Evolutionary conservation across 2,888 invertebrate genomes (phyloP).

Genomic region (Diaprepes abbreviatus): DNA sequence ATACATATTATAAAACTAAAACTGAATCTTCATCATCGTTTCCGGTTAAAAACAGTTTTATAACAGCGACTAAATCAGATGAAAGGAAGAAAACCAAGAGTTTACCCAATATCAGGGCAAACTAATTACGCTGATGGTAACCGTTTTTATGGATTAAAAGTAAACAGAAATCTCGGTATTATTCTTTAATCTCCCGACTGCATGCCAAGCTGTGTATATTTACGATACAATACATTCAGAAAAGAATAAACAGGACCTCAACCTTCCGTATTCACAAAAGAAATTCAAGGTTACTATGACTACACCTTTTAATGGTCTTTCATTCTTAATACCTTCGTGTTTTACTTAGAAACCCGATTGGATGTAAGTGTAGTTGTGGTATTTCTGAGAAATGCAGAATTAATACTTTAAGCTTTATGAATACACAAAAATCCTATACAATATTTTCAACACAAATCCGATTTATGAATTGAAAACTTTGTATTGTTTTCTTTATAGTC

Average conservation of each 20-base stretch:
- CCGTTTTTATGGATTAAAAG: slow-evolving; percentile 1
- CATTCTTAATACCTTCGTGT: slow-evolving; percentile 35
- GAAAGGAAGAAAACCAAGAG: no score
- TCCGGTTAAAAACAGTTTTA: no score
- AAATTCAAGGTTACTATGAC: slow-evolving; percentile 40
- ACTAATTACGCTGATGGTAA: slow-evolving; percentile 1
- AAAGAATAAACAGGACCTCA: slow-evolving; percentile 18
- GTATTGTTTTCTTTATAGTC: no score
- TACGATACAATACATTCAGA: slow-evolving; percentile 25
- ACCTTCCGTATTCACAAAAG: slow-evolving; percentile 28
- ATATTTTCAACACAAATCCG: no score
- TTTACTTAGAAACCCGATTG: slow-evolving; percentile 28
- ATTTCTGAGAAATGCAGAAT: no score
- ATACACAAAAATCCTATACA: no score
- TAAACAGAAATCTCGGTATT: slow-evolving; percentile 31
- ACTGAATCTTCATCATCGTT: no score
- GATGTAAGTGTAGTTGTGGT: slow-evolving; percentile 12
- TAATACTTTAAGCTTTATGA: no score
- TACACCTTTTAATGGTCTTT: slow-evolving; percentile 29
- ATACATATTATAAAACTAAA: no score
- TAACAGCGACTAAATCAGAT: no score
- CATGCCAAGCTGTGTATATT: slow-evolving; percentile 39
- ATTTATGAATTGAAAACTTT: no score
- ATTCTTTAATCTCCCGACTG: slow-evolving; percentile 25
- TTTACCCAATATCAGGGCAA: no score